Evolutionary conservation across 2,797 vertebrate species (phyloP).

Genomic region (Rhinophrynus dorsalis): DNA sequence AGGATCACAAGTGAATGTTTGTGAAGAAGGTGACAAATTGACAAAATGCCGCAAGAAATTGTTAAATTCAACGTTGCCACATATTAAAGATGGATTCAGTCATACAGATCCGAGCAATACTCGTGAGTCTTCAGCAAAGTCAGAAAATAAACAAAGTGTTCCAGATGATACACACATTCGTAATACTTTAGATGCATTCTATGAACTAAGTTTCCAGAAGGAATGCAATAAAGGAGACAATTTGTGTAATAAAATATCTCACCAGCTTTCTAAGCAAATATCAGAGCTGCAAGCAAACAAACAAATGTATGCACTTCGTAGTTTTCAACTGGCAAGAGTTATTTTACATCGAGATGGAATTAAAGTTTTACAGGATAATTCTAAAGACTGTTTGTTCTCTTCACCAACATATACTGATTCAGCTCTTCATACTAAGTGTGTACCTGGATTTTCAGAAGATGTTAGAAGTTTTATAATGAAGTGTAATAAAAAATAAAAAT

Average conservation of each 20-base stretch:
- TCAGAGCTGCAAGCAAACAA: slow-evolving; percentile 53
- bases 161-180: slow-evolving; percentile 46
- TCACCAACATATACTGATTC: slow-evolving; percentile 42
- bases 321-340: slow-evolving; percentile 67
- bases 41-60: neutral
- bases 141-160: neutral
- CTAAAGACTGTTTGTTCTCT: slow-evolving; percentile 54
- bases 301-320: slow-evolving; percentile 52
- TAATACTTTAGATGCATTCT: slow-evolving; percentile 65
- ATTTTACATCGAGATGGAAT: slow-evolving; percentile 64
- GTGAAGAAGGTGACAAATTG: slow-evolving; percentile 19
- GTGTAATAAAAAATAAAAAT: neutral
- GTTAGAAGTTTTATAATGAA: slow-evolving; percentile 62
- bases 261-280: slow-evolving; percentile 59
- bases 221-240: slow-evolving; percentile 40
- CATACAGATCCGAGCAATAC: neutral
- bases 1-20: slow-evolving; percentile 23
- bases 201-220: slow-evolving; percentile 54
- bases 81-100: slow-evolving; percentile 20
- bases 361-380: slow-evolving; percentile 57
- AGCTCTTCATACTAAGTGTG: slow-evolving; percentile 43
- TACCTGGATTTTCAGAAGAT: slow-evolving; percentile 69
- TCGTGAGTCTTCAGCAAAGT: neutral
- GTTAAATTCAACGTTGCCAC: neutral
- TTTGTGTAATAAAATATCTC: slow-evolving; percentile 42